Conservation (phyloP, 2,888 invertebrate genomes). For the Caenorhabditis japonica region DNA sequence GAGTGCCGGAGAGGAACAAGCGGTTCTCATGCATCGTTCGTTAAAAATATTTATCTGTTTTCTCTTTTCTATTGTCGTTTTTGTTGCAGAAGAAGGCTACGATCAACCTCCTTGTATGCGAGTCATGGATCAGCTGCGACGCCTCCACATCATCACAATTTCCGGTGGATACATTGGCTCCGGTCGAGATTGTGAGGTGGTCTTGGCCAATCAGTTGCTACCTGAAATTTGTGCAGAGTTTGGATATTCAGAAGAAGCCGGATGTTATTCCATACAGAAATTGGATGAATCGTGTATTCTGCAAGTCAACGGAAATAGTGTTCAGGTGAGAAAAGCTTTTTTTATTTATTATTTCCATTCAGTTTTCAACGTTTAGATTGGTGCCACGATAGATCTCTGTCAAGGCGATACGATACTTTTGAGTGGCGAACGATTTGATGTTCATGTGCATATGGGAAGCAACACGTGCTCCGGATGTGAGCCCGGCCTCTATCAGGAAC, state of each 20-base stretch:
- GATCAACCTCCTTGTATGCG: conserved; percentile 70
- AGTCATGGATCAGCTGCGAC: conserved; percentile 61
- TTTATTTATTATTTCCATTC: not conserved
- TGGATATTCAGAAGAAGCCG: conserved; percentile 33
- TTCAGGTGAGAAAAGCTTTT: conserved; percentile 18
- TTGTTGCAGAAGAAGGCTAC: conserved; percentile 63
- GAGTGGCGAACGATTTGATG: conserved; percentile 52
- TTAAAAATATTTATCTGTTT: not conserved
- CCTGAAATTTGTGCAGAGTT: conserved; percentile 48
- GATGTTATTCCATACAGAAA: conserved; percentile 45
- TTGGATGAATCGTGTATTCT: conserved; percentile 31
- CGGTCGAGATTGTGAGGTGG: conserved; percentile 46
- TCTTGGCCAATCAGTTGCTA: conserved; percentile 27
- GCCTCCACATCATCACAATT: conserved; percentile 69
- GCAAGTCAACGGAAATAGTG: conserved; percentile 32
- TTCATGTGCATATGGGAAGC: conserved; percentile 68
- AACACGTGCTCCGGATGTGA: conserved; percentile 94
- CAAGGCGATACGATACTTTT: conserved; percentile 62
- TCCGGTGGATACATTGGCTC: conserved; percentile 68
- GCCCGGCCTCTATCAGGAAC: conserved; percentile 82
- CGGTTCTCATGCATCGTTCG: conserved; percentile 56
- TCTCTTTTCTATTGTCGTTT: not conserved
- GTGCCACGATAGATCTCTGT: conserved; percentile 48
- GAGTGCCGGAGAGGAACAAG: conserved; percentile 52
- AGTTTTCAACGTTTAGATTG: conserved; percentile 19